Conservation (phyloP, 2,797 vertebrate genomes). For the Sarcophilus harrisii region DNA sequence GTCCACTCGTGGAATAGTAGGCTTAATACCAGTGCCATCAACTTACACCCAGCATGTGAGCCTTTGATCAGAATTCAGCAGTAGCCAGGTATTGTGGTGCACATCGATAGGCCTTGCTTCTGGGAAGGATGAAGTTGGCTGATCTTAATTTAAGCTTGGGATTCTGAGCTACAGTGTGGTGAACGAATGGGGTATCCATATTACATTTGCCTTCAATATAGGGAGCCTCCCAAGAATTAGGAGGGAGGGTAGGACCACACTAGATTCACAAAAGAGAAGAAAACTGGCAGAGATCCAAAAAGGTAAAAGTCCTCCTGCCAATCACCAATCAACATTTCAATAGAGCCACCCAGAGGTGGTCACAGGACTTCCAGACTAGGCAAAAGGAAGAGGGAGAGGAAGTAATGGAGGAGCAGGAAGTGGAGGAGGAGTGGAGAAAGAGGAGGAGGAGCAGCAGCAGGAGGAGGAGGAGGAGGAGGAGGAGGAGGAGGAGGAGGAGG, state of each 20-base stretch:
- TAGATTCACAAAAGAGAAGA: background rate
- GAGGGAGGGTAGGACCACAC: background rate
- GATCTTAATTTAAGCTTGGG: background rate
- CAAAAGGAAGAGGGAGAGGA: background rate
- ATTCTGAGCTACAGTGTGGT: background rate
- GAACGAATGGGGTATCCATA: background rate
- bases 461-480: no score
- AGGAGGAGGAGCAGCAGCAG: no score
- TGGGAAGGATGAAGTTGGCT: background rate
- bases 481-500: no score
- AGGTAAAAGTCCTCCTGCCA: background rate
- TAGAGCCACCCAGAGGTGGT: background rate
- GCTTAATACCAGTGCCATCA: background rate
- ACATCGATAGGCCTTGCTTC: background rate
- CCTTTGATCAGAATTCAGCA: background rate
- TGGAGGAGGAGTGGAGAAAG: background rate
- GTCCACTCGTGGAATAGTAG: background rate
- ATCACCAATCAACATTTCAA: background rate
- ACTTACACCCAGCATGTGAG: background rate
- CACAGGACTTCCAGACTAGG: background rate
- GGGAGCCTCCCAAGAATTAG: background rate
- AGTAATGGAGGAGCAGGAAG: no score
- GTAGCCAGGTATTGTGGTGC: background rate
- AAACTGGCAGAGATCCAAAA: background rate
- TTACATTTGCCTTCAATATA: background rate